These are phyloP conservation scores for Dascyllus trimaculatus DNA, from an alignment of 2,113 vertebrate species.

Conservation along the genomic window DNA sequence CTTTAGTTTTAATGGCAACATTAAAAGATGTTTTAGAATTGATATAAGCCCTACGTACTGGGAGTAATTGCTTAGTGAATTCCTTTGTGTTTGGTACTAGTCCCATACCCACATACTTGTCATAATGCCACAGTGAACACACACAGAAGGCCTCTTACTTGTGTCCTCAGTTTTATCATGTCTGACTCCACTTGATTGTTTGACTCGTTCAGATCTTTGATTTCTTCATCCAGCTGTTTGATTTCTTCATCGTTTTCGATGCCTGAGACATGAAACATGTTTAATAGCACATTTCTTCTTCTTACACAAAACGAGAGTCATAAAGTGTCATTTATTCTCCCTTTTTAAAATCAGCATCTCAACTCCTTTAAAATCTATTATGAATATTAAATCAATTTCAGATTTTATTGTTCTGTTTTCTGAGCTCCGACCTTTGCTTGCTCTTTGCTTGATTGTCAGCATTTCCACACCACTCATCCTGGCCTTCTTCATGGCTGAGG, in stretches of 20 bases:
- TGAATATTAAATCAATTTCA: no score
- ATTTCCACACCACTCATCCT: conserved; percentile 96
- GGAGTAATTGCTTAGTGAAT: no score
- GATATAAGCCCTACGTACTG: no score
- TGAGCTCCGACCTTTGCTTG: conserved; percentile 90
- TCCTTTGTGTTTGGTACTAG: background rate
- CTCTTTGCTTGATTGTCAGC: conserved; percentile 97
- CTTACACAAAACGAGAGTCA: no score
- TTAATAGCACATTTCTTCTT: no score
- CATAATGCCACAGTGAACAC: background rate
- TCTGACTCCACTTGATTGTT: conserved; percentile 98
- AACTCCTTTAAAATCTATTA: no score
- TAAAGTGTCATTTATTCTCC: no score
- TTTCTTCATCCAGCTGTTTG: conserved; percentile 98
- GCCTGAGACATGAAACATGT: conserved; percentile 81
- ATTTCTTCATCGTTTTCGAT: conserved; percentile 99
- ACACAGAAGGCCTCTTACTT: conserved; percentile 84
- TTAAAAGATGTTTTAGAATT: no score
- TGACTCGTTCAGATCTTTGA: conserved; percentile 97
- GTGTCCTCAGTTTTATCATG: conserved; percentile 98
- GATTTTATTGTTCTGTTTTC: background rate
- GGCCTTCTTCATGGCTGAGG: conserved; percentile 97
- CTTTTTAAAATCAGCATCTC: no score
- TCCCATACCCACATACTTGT: no score
- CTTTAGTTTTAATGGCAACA: no score